These are phyloP conservation scores for Pelecanoides urinatrix DNA, from an alignment of 2,113 vertebrate species.

Conservation along the genomic window DNA sequence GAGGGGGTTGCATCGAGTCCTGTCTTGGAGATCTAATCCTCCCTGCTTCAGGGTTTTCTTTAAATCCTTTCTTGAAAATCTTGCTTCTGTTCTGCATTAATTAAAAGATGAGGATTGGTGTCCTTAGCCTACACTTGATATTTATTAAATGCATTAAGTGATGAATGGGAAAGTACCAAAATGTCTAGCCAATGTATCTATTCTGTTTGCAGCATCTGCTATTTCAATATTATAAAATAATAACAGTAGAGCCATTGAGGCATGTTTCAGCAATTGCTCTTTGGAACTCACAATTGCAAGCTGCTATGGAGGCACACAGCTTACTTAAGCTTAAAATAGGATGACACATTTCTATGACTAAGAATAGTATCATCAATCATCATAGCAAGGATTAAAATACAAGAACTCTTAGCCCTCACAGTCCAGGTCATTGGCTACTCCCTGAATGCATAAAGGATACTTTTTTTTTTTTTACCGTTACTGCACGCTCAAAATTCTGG, in stretches of 20 bases:
- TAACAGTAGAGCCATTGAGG: not conserved
- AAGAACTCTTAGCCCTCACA: not conserved
- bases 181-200: not conserved
- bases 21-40: not conserved
- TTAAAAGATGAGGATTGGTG: not conserved
- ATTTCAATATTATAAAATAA: not conserved
- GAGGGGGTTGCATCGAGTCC: not conserved
- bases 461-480: not conserved
- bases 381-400: not conserved
- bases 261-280: not conserved
- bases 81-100: not conserved
- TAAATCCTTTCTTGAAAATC: not conserved
- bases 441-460: not conserved
- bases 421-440: not conserved
- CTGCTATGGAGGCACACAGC: not conserved
- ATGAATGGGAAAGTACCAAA: not conserved
- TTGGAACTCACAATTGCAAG: not conserved
- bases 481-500: not conserved
- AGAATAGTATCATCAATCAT: not conserved
- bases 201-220: not conserved
- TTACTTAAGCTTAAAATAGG: not conserved
- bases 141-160: not conserved
- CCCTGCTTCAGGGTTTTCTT: not conserved
- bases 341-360: not conserved
- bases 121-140: not conserved